phyloP scores from a whole-genome alignment of 2,888 invertebrate species.

The Hybos culiciformis region DNA sequence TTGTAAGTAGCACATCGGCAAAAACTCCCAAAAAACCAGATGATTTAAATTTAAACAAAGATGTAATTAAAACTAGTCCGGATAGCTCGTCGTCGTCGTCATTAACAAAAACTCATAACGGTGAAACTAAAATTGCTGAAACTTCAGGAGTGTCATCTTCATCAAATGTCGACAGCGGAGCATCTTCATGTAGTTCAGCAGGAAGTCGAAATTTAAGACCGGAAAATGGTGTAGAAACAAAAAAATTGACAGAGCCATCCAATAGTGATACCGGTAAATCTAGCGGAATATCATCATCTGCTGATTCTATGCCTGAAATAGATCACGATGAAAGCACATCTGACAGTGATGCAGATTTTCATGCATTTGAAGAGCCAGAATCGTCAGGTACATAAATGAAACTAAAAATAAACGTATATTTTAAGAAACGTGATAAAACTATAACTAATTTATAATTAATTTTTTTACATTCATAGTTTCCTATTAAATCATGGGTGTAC shows the following conservation, averaged over 20 bases:
- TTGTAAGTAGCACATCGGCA: conserved; percentile 20
- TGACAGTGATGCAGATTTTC: conserved; percentile 30
- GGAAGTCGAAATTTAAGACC: conserved; percentile 21
- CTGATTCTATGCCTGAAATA: background rate
- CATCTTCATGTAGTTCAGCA: conserved; percentile 15
- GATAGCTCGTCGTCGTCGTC: conserved; percentile 12
- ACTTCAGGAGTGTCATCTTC: background rate
- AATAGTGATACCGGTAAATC: conserved; percentile 15
- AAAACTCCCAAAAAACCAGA: background rate
- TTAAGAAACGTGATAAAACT: no score
- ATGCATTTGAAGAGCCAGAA: conserved; percentile 13
- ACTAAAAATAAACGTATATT: background rate
- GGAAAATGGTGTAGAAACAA: conserved; percentile 23
- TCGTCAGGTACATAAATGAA: background rate
- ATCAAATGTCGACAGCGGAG: background rate
- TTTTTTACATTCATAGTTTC: no score
- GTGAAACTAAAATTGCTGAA: conserved; percentile 8
- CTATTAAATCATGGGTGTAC: no score
- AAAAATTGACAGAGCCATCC: conserved; percentile 3
- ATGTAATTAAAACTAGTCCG: conserved; percentile 5
- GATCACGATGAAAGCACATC: conserved; percentile 26
- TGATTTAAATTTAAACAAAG: background rate
- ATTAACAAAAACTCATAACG: conserved; percentile 17
- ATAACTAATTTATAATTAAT: no score
- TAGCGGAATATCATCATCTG: conserved; percentile 21